Evolutionary conservation across 53 echinoderm and acorn worm species (phyloP).

Genomic region (Stichopus horrens): DNA sequence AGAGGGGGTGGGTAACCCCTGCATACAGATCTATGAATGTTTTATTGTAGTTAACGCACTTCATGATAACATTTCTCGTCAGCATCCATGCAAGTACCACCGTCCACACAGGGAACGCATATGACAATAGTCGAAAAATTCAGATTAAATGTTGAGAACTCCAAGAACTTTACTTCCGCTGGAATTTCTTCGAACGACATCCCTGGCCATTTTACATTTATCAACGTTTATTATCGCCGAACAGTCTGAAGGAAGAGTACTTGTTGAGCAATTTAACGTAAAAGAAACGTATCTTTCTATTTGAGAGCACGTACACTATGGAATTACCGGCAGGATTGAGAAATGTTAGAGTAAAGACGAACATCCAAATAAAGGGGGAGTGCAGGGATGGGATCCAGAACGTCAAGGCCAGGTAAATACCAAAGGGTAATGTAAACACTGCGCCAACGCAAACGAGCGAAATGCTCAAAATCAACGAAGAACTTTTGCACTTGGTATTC

Average conservation of each 20-base stretch:
- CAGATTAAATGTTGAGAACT: too few species aligned
- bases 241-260: not conserved
- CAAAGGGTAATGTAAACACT: slow-evolving; percentile 8
- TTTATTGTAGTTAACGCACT: too few species aligned
- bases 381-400: slow-evolving; percentile 18
- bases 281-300: slow-evolving; percentile 11
- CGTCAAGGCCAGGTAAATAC: not conserved
- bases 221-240: too few species aligned
- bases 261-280: not conserved
- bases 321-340: slow-evolving; percentile 8
- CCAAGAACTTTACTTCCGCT: too few species aligned
- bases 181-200: too few species aligned
- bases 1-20: too few species aligned
- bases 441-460: not conserved
- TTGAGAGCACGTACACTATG: not conserved
- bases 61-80: too few species aligned
- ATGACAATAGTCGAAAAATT: too few species aligned
- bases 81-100: too few species aligned
- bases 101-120: too few species aligned
- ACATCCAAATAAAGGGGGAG: not conserved
- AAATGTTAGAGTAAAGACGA: not conserved
- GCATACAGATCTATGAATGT: too few species aligned
- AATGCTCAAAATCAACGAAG: not conserved
- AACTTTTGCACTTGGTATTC: not conserved
- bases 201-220: too few species aligned